Conservation (phyloP, 1,140 invertebrate genomes). For the Phymastichus coffea region DNA sequence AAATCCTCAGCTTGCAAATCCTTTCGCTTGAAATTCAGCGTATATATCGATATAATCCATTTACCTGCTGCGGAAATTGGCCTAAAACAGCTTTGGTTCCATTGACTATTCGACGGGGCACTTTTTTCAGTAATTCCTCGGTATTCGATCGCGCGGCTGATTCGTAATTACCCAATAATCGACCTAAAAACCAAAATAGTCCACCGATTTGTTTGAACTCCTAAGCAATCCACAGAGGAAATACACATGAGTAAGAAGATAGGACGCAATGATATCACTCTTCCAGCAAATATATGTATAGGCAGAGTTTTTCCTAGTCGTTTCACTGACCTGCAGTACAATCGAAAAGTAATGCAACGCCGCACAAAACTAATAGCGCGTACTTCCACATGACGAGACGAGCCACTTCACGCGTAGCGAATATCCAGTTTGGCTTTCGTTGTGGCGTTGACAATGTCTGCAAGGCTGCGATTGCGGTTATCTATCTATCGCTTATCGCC, state of each 20-base stretch:
- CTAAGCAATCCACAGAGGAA: too few species aligned
- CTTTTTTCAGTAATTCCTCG: too few species aligned
- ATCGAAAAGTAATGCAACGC: not conserved
- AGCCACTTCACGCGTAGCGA: not conserved
- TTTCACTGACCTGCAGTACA: conserved; percentile 2
- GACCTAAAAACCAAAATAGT: too few species aligned
- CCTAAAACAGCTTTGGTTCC: conserved; percentile 8
- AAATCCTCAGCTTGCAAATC: not conserved
- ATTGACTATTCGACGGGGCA: conserved; percentile 16
- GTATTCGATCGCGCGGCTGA: too few species aligned
- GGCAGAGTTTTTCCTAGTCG: too few species aligned
- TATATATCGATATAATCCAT: too few species aligned
- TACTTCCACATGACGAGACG: not conserved
- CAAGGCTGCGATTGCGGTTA: not conserved
- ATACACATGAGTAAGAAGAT: too few species aligned
- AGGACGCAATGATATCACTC: too few species aligned
- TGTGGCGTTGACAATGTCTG: not conserved
- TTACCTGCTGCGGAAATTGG: conserved; percentile 25
- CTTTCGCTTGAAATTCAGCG: not conserved
- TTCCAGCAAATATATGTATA: too few species aligned
- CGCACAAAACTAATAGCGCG: not conserved
- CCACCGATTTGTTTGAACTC: too few species aligned
- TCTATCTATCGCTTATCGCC: conserved; percentile 7
- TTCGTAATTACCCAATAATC: too few species aligned
- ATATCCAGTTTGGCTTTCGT: not conserved